Evolutionary conservation across 1,140 invertebrate genomes (phyloP), one percentile per base, ranked within the genome.

Genomic region (Sitophilus oryzae): DNA sequence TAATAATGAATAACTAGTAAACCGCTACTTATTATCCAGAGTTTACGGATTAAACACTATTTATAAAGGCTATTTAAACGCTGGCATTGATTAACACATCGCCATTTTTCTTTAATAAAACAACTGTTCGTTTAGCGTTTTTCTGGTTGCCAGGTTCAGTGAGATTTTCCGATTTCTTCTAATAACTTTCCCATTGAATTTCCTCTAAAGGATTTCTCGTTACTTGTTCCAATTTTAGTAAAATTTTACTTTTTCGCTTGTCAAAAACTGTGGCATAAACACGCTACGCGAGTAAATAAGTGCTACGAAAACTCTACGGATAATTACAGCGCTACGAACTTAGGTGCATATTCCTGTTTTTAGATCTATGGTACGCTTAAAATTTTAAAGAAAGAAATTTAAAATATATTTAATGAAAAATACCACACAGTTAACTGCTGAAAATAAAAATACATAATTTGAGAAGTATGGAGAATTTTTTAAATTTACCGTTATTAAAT

Each of bases 91-190:
- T 56, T 56, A 56, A 14, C 16, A 48, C 23, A 56, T 56, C 53
- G 53, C 53, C 53, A 56, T 56, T 56, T 52, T 56, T 40, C 46
- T 48, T 56, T 56, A 49, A 41, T 36, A 43, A 43, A 56, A 49
- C 30, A 48, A 14, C 19, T 10, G 25, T 8, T 11, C 6, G 2
- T 10, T 14, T 11, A 19, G 11, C 19, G 21, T 44, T 44, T 23
- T 23, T 2, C 21, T 21, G 42, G 21, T 23, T 23, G 42, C 21
- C 42, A 10, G 14, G 5, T 41, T 41, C 23, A 19, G 21, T 4
- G 9, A 23, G 4, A 21, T 14, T 21, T 44, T 44, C 14, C n/a
- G 15, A 2, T 41, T 15, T 41, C 38, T 9, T 19, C 5, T 19
- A 41, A 41, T 11, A 41, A 15, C 38, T 10, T 18, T 41, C 38